A percentile compares a stretch with the other conserved stretches of the same genome.
These are phyloP conservation scores for Corbicula japonica DNA, from an alignment of 2,888 invertebrate genomes.

Conservation along the genomic window DNA sequence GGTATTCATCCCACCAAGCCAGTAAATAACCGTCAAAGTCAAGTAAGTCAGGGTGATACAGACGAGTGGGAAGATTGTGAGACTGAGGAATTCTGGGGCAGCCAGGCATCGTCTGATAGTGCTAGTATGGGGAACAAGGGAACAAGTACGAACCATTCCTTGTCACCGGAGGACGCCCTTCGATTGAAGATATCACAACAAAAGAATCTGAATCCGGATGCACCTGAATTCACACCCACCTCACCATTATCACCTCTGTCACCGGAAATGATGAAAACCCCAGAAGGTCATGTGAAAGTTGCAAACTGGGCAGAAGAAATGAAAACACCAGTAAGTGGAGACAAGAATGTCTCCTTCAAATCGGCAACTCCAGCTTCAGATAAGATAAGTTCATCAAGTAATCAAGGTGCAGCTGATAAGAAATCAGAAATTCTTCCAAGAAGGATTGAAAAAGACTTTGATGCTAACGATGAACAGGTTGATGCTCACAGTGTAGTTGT, in stretches of 20 bases:
- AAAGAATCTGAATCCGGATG: slow-evolving; percentile 79
- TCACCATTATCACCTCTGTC: slow-evolving; percentile 72
- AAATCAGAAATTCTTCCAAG: slow-evolving; percentile 40
- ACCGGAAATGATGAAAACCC: slow-evolving; percentile 76
- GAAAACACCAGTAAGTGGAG: slow-evolving; percentile 61
- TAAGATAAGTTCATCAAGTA: slow-evolving; percentile 42
- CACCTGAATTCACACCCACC: slow-evolving; percentile 78
- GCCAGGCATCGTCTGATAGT: slow-evolving; percentile 56
- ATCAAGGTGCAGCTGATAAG: slow-evolving; percentile 28
- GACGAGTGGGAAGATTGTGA: slow-evolving; percentile 80
- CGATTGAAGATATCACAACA: slow-evolving; percentile 62
- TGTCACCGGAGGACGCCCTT: slow-evolving; percentile 63
- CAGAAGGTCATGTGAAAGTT: slow-evolving; percentile 71
- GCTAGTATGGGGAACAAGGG: slow-evolving; percentile 50
- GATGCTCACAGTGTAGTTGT: slow-evolving; percentile 21
- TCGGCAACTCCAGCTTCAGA: slow-evolving; percentile 56
- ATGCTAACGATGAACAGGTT: slow-evolving; percentile 40
- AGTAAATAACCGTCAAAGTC: slow-evolving; percentile 26
- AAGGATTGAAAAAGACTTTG: slow-evolving; percentile 47
- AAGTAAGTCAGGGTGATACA: slow-evolving; percentile 75
- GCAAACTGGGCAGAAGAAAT: slow-evolving; percentile 75
- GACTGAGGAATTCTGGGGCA: slow-evolving; percentile 64
- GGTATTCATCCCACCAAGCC: slow-evolving; percentile 45
- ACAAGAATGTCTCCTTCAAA: slow-evolving; percentile 56
- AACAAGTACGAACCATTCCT: slow-evolving; percentile 44